A percentile compares a stretch with the other conserved stretches of the same genome.
Evolutionary conservation across 2,888 invertebrate species (phyloP).

Genomic region (Orthosia gothica): DNA sequence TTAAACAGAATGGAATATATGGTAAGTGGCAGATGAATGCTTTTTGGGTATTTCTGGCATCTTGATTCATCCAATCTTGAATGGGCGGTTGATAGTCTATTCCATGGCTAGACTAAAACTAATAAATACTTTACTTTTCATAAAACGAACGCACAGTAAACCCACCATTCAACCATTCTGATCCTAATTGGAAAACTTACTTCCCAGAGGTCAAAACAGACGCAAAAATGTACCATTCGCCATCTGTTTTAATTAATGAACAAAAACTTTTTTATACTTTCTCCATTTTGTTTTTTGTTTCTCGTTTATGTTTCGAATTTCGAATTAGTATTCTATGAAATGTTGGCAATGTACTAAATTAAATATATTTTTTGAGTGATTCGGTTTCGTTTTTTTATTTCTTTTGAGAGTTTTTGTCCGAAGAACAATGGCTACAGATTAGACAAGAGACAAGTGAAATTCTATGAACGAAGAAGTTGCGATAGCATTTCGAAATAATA

Average conservation of each 20-base stretch:
- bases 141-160: slow-evolving; percentile 22
- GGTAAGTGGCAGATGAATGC: no score
- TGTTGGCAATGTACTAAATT: slow-evolving; percentile 11
- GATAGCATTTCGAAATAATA: no score
- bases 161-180: slow-evolving; percentile 14
- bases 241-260: slow-evolving; percentile 53
- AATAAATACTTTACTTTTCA: slow-evolving; percentile 5
- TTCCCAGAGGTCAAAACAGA: slow-evolving; percentile 37
- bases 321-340: slow-evolving; percentile 8
- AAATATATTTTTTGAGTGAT: slow-evolving; percentile 14
- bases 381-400: background rate
- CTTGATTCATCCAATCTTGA: background rate
- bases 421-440: no score
- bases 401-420: background rate
- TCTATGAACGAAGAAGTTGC: no score
- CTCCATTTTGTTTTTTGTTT: slow-evolving; percentile 37
- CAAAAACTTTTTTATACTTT: slow-evolving; percentile 35
- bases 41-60: background rate
- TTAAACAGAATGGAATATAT: no score
- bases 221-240: slow-evolving; percentile 31
- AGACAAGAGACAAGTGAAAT: no score
- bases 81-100: background rate
- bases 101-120: background rate
- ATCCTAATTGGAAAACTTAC: slow-evolving; percentile 48
- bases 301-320: slow-evolving; percentile 28